A percentile compares a stretch with the other conserved stretches of the same genome.
Evolutionary conservation across 2,888 invertebrate species (phyloP).

Genomic region (Drosophila prostipennis): DNA sequence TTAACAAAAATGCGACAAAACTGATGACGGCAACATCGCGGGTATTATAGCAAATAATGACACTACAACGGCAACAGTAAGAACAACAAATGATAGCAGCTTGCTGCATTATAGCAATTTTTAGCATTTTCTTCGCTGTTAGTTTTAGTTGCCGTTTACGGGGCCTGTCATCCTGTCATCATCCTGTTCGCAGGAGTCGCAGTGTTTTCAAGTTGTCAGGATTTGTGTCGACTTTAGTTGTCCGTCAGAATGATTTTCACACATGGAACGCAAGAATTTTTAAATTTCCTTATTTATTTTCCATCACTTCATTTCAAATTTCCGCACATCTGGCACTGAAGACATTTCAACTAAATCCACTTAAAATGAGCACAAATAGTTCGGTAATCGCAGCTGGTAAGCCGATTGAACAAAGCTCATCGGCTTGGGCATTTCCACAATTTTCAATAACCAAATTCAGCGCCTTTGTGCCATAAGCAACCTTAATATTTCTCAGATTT

Average conservation of each 20-base stretch:
- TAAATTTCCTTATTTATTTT: conserved; percentile 22
- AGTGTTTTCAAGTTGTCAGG: conserved; percentile 67
- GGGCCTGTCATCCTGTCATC: conserved; percentile 49
- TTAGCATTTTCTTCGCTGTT: conserved; percentile 31
- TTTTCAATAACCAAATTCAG: conserved; percentile 11
- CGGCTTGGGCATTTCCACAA: background rate
- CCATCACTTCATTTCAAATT: background rate
- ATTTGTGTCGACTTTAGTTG: conserved; percentile 59
- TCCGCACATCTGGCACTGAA: background rate
- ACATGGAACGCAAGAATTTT: conserved; percentile 48
- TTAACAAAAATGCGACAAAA: conserved; percentile 70
- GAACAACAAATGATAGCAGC: conserved; percentile 60
- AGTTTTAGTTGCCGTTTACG: conserved; percentile 37
- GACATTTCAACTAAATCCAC: background rate
- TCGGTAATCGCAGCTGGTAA: conserved; percentile 2
- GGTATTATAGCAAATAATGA: conserved; percentile 70
- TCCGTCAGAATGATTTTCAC: background rate
- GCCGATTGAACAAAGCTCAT: conserved; percentile 5
- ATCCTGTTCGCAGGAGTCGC: conserved; percentile 42
- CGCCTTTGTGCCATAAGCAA: conserved; percentile 14
- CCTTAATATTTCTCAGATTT: conserved; percentile 35
- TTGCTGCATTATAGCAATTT: conserved; percentile 57
- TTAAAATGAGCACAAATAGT: background rate
- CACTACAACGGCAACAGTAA: conserved; percentile 43
- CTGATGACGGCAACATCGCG: conserved; percentile 68